phyloP scores from a whole-genome alignment of 2,797 vertebrate genomes.

The Macropodus opercularis region DNA sequence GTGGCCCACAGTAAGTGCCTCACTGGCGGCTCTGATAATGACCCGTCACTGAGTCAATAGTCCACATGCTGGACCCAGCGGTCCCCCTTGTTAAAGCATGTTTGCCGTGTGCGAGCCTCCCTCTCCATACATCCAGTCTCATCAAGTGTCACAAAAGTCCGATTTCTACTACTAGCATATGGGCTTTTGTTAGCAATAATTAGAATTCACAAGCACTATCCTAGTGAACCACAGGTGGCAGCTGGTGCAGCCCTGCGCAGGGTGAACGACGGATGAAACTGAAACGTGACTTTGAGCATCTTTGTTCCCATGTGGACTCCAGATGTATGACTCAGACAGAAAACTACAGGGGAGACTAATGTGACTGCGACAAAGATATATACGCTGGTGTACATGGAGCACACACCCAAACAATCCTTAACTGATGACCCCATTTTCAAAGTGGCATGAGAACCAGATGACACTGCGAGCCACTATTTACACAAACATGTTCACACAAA shows the following conservation, averaged over 20 bases:
- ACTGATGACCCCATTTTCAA: constrained; percentile 22
- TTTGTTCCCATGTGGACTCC: constrained; percentile 23
- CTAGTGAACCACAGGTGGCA: too few species aligned
- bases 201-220: too few species aligned
- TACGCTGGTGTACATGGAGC: background rate
- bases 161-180: too few species aligned
- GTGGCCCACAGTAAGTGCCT: background rate
- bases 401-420: constrained; percentile 20
- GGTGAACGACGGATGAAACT: constrained; percentile 32
- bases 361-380: constrained; percentile 3
- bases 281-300: constrained; percentile 11
- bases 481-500: constrained; percentile 4
- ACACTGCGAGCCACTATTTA: constrained; percentile 19
- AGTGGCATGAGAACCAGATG: constrained; percentile 11
- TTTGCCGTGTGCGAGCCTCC: too few species aligned
- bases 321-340: constrained; percentile 46
- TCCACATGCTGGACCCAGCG: too few species aligned
- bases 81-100: too few species aligned
- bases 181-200: too few species aligned
- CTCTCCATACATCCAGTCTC: too few species aligned
- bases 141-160: too few species aligned
- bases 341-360: constrained; percentile 30
- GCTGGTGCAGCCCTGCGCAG: background rate
- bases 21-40: background rate
- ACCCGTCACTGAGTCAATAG: background rate